phyloP scores from a whole-genome alignment of 2,888 invertebrate species.

The Hipparchia sbordonii region DNA sequence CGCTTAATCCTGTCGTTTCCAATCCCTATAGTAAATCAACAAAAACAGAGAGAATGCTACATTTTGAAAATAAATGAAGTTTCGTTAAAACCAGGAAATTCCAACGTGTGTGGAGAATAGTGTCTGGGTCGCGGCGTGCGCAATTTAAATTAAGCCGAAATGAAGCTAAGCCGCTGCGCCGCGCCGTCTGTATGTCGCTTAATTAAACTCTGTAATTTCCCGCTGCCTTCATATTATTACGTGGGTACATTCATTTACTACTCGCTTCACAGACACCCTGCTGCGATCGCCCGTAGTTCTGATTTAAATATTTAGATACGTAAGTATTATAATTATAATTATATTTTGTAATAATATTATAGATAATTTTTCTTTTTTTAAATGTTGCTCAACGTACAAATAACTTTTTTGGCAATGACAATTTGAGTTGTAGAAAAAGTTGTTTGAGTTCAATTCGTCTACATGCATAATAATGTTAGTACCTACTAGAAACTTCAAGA shows the following conservation, averaged over 20 bases:
- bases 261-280: not conserved
- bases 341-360: no score
- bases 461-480: no score
- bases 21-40: not conserved
- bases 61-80: not conserved
- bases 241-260: not conserved
- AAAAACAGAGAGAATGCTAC: not conserved
- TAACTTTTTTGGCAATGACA: no score
- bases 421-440: no score
- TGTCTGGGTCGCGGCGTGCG: not conserved
- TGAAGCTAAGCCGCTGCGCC: not conserved
- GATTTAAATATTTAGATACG: not conserved
- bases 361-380: no score
- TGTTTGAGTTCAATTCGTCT: no score
- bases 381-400: no score
- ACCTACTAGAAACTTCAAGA: no score
- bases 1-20: no score
- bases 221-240: not conserved
- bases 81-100: not conserved
- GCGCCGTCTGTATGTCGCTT: slow-evolving; percentile 8
- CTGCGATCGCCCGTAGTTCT: not conserved
- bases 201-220: slow-evolving; percentile 12
- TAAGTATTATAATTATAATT: no score
- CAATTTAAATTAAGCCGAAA: slow-evolving; percentile 3
- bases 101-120: not conserved